Conservation (phyloP, 2,888 invertebrate species). For the Octonoba sinensis region DNA sequence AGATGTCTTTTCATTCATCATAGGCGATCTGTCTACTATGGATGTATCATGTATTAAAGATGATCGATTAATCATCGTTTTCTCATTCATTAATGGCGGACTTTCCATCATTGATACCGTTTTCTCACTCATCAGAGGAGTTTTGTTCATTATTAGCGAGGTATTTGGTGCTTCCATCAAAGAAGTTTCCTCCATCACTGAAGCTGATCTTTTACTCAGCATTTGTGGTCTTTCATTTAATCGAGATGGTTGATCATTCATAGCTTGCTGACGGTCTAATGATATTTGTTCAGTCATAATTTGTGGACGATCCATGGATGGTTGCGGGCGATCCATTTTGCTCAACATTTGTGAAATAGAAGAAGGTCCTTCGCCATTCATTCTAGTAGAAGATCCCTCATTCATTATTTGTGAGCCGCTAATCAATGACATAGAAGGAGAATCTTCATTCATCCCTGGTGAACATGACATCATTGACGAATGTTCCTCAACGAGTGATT, state of each 20-base stretch:
- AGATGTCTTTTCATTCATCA: slow-evolving; percentile 1
- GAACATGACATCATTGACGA: too few species aligned
- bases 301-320: too few species aligned
- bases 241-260: too few species aligned
- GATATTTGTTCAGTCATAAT: too few species aligned
- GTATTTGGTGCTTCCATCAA: not conserved
- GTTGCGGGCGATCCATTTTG: too few species aligned
- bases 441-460: not conserved
- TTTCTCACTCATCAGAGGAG: not conserved
- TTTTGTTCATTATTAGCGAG: not conserved
- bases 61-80: not conserved
- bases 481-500: not conserved
- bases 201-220: not conserved
- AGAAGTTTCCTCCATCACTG: not conserved
- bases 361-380: not conserved
- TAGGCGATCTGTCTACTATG: not conserved
- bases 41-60: not conserved
- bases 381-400: not conserved
- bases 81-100: not conserved
- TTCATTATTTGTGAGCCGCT: not conserved
- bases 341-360: not conserved
- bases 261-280: too few species aligned
- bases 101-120: not conserved
- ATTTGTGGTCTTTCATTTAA: not conserved
- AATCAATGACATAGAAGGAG: slow-evolving; percentile 1